These are phyloP conservation scores for Trachelus tabidus DNA, from an alignment of 2,888 invertebrate genomes.

Conservation along the genomic window DNA sequence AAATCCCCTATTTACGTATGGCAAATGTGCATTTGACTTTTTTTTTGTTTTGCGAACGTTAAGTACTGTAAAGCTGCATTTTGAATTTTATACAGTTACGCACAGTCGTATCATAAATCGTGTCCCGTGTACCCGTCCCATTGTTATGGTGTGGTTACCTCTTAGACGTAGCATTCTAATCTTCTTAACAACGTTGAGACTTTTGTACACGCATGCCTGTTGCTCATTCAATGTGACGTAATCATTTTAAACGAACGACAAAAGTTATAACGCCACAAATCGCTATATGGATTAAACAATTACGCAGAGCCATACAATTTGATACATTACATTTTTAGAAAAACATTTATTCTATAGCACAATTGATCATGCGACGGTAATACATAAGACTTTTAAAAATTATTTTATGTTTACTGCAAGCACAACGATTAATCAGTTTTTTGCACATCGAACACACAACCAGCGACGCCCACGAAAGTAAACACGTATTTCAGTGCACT, in stretches of 20 bases:
- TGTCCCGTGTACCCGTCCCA: constrained; percentile 8
- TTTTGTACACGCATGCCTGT: constrained; percentile 53
- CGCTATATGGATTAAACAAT: neutral
- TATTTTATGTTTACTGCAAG: neutral
- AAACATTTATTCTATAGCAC: neutral
- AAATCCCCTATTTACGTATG: neutral
- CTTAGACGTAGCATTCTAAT: constrained; percentile 43
- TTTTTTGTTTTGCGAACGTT: constrained; percentile 23
- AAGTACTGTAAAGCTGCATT: constrained; percentile 31
- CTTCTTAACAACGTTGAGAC: constrained; percentile 35
- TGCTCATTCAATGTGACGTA: constrained; percentile 37
- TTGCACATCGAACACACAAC: neutral
- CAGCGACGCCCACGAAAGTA: neutral
- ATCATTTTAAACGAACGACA: neutral
- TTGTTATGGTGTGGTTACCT: constrained; percentile 38
- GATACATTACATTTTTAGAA: neutral
- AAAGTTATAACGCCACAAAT: neutral
- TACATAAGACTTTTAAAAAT: neutral
- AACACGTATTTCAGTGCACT: neutral
- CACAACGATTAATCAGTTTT: neutral
- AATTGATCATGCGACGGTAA: neutral
- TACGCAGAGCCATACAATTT: neutral
- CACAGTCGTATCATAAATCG: neutral
- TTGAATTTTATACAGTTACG: constrained; percentile 38
- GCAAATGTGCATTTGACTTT: constrained; percentile 15